Evolutionary conservation across 2,888 invertebrate species (phyloP).

Genomic region (Eudasyphora cyanicolor): DNA sequence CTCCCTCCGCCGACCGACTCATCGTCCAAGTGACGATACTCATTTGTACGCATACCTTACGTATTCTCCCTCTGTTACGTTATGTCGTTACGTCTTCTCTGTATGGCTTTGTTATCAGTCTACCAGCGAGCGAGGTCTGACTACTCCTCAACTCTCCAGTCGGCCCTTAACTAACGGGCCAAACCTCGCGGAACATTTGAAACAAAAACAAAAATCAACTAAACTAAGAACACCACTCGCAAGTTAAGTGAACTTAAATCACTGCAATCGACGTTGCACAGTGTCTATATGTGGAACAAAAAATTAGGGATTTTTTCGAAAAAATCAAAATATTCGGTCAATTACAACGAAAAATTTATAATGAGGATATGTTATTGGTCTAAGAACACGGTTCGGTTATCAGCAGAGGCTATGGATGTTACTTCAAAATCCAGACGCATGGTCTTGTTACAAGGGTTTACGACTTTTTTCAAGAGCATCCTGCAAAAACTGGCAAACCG

Average conservation of each 20-base stretch:
- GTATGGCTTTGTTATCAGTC: slow-evolving; percentile 58
- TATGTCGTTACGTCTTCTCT: slow-evolving; percentile 29
- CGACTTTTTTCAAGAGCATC: too few relatives aligned
- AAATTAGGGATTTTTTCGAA: too few relatives aligned
- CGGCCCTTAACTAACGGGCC: background rate
- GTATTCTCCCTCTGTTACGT: background rate
- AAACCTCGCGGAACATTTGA: slow-evolving; percentile 10
- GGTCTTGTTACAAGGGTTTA: too few relatives aligned
- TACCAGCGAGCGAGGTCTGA: slow-evolving; percentile 60
- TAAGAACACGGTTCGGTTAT: too few relatives aligned
- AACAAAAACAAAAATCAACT: background rate
- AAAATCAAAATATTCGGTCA: too few relatives aligned
- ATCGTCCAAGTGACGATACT: background rate
- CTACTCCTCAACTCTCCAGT: slow-evolving; percentile 41
- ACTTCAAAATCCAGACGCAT: too few relatives aligned
- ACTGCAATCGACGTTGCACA: background rate
- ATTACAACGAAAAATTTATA: too few relatives aligned
- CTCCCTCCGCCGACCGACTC: background rate
- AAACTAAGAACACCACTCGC: background rate
- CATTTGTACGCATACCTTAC: background rate
- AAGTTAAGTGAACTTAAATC: slow-evolving; percentile 16
- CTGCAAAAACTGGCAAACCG: too few relatives aligned
- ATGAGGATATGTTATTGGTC: too few relatives aligned
- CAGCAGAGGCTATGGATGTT: too few relatives aligned
- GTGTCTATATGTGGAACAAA: too few relatives aligned